Conservation (phyloP, 2,888 invertebrate genomes). For the Oligia fasciuncula region DNA sequence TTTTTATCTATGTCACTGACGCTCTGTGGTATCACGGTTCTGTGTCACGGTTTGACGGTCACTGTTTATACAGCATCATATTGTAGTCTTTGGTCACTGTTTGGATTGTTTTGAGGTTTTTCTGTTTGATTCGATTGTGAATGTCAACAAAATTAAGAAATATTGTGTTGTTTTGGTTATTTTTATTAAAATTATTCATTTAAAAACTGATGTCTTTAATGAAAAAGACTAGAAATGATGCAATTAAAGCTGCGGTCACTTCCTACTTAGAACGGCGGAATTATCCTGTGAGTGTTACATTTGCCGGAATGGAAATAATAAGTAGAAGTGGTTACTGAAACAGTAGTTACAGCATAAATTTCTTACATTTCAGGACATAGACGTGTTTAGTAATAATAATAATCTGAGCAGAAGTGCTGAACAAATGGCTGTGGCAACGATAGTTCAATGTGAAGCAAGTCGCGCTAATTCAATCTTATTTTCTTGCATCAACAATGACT, state of each 20-base stretch:
- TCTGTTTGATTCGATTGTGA: slow-evolving; percentile 6
- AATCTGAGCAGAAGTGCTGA: slow-evolving; percentile 91
- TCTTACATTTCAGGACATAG: slow-evolving; percentile 88
- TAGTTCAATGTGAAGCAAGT: slow-evolving; percentile 93
- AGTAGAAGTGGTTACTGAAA: not conserved
- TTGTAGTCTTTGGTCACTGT: no score
- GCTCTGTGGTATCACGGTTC: no score
- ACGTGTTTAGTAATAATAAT: slow-evolving; percentile 90
- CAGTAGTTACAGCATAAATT: not conserved
- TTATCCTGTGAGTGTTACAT: slow-evolving; percentile 89
- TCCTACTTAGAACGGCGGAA: slow-evolving; percentile 93
- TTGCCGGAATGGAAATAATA: not conserved
- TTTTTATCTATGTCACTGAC: no score
- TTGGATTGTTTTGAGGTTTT: no score
- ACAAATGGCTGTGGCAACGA: slow-evolving; percentile 92
- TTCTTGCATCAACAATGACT: slow-evolving; percentile 94
- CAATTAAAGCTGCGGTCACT: slow-evolving; percentile 91
- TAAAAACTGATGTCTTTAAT: slow-evolving; percentile 80
- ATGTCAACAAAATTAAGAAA: slow-evolving; percentile 22
- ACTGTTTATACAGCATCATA: no score
- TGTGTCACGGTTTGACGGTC: no score
- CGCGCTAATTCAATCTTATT: slow-evolving; percentile 94
- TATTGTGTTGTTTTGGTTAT: slow-evolving; percentile 45
- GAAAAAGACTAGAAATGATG: slow-evolving; percentile 92
- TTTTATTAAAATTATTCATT: slow-evolving; percentile 37